These are phyloP conservation scores for Athalia cordata DNA, from an alignment of 2,888 invertebrate species.

Conservation along the genomic window DNA sequence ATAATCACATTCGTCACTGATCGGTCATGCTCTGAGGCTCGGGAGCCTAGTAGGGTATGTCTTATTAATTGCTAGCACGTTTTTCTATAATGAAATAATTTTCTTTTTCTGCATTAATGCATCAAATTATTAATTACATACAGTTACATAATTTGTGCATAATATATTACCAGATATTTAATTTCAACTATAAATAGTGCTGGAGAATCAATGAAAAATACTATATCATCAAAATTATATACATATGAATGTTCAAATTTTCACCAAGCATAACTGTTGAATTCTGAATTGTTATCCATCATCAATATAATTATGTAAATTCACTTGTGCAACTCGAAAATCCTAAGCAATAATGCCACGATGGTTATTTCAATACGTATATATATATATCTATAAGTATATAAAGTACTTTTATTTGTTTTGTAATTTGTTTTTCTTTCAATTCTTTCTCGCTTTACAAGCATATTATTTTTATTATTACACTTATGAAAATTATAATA, in stretches of 20 bases:
- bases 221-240: too few relatives aligned
- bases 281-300: not conserved
- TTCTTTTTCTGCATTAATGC: constrained; percentile 1
- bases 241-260: too few relatives aligned
- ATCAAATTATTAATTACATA: not conserved
- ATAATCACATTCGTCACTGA: constrained; percentile 68
- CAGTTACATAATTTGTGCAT: not conserved
- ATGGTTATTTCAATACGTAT: constrained; percentile 6
- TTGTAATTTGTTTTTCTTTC: not conserved
- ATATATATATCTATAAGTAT: constrained; percentile 3
- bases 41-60: constrained; percentile 53
- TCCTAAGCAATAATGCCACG: constrained; percentile 34
- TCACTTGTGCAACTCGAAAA: constrained; percentile 14
- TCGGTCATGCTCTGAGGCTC: constrained; percentile 62
- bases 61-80: constrained; percentile 31
- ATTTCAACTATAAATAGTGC: not conserved
- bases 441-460: too few relatives aligned
- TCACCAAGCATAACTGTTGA: too few relatives aligned
- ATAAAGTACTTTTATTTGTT: not conserved
- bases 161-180: not conserved
- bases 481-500: too few relatives aligned
- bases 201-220: too few relatives aligned
- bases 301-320: not conserved
- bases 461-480: too few relatives aligned
- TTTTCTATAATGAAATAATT: constrained; percentile 10